phyloP scores from a whole-genome alignment of 1,140 invertebrate genomes.

The Eueides isabella region DNA sequence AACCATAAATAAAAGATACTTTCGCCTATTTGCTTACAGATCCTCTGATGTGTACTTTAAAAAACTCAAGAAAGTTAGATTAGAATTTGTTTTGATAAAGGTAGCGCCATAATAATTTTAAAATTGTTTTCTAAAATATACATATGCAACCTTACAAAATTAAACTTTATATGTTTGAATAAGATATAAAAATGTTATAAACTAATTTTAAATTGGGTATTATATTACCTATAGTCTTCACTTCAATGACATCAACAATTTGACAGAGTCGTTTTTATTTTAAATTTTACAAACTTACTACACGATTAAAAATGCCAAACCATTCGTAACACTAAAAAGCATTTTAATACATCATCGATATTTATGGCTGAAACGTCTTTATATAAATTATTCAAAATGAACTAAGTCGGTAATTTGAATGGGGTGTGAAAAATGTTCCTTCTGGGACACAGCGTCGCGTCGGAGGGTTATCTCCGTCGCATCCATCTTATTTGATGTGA shows the following conservation, averaged over 20 bases:
- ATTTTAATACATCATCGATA: constrained; percentile 30
- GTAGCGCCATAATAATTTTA: neutral
- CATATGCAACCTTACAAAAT: too few species aligned
- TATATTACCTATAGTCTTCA: too few species aligned
- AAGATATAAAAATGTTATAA: too few species aligned
- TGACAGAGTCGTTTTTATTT: neutral
- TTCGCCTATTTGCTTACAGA: neutral
- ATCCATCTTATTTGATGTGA: constrained; percentile 49
- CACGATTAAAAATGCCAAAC: neutral
- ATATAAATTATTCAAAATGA: constrained; percentile 56
- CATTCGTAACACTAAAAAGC: constrained; percentile 13
- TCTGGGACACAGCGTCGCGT: constrained; percentile 28
- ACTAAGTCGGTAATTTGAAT: constrained; percentile 53
- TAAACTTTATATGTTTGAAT: too few species aligned
- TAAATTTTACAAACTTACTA: neutral
- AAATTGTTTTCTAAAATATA: neutral
- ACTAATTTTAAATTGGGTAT: too few species aligned
- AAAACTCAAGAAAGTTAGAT: neutral
- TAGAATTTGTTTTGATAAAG: neutral
- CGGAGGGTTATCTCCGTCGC: constrained; percentile 37
- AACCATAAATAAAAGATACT: neutral
- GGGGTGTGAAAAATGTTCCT: constrained; percentile 53
- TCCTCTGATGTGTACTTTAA: neutral
- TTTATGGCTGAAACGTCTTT: constrained; percentile 41
- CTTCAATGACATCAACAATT: too few species aligned